Conservation (phyloP, 2,888 invertebrate species). For the Leucania comma region DNA sequence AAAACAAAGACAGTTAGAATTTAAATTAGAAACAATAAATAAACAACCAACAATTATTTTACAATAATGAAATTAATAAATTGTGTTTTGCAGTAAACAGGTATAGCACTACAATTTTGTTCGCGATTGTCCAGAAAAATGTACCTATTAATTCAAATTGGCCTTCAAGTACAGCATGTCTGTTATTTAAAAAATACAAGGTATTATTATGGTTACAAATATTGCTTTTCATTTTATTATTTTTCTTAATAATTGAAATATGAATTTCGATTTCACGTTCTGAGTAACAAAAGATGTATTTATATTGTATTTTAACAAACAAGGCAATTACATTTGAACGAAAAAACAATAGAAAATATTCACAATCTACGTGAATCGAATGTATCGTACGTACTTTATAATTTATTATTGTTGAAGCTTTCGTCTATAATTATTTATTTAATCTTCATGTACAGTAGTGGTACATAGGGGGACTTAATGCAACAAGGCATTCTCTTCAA, state of each 20-base stretch:
- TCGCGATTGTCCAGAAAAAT: constrained; percentile 4
- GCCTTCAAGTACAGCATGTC: constrained; percentile 2
- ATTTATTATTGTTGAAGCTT: background rate
- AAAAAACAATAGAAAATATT: background rate
- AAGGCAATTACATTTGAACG: background rate
- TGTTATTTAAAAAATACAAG: background rate
- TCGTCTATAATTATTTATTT: no score
- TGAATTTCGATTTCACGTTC: background rate
- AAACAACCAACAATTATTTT: no score
- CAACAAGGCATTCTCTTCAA: no score
- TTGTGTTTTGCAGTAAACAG: no score
- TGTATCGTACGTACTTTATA: background rate
- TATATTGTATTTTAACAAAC: background rate
- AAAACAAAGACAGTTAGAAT: no score
- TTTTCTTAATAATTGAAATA: constrained; percentile 2
- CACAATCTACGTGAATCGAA: background rate
- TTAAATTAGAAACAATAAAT: no score
- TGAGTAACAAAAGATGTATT: background rate
- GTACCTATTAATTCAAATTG: background rate
- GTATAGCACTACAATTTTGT: background rate
- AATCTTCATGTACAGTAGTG: no score
- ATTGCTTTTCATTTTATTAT: background rate
- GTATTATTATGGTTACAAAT: background rate
- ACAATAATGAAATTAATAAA: no score
- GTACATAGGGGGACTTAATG: no score